These are phyloP conservation scores for Phymastichus coffea DNA, from an alignment of 1,140 invertebrate species.

Conservation along the genomic window DNA sequence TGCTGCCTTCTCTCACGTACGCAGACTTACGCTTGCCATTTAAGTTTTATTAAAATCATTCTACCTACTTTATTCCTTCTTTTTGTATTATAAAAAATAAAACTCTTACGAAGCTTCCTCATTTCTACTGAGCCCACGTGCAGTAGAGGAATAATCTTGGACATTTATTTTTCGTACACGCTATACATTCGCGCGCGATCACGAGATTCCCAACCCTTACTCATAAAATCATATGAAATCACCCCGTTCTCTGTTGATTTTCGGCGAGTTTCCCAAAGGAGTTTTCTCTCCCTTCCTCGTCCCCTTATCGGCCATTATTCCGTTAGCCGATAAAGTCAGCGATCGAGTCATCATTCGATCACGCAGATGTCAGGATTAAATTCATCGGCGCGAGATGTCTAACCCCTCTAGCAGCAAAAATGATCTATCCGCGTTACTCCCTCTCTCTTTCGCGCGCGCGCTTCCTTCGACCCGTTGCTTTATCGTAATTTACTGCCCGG, in stretches of 20 bases:
- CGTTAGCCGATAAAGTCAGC: conserved; percentile 19
- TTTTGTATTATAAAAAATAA: too few relatives aligned
- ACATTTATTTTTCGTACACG: too few relatives aligned
- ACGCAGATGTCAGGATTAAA: conserved; percentile 14
- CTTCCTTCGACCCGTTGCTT: neutral
- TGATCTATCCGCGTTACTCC: conserved; percentile 3
- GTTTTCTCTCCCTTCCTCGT: neutral
- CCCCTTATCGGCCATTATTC: conserved; percentile 14
- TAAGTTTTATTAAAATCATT: too few relatives aligned
- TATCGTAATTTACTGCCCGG: conserved; percentile 14
- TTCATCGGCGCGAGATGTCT: neutral
- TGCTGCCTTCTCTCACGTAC: too few relatives aligned
- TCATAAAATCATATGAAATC: neutral
- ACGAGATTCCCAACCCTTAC: neutral
- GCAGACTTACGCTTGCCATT: too few relatives aligned
- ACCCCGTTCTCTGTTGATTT: neutral
- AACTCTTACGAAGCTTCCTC: too few relatives aligned
- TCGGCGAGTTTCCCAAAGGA: neutral
- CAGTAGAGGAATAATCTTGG: too few relatives aligned
- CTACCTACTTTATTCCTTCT: too few relatives aligned
- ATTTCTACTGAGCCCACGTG: too few relatives aligned
- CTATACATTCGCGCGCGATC: too few relatives aligned
- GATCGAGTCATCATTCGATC: conserved; percentile 15
- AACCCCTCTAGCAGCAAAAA: neutral
- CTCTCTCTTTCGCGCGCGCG: conserved; percentile 13